Conservation (phyloP, 2,113 vertebrate genomes). For the Plecturocebus donacophilus region DNA sequence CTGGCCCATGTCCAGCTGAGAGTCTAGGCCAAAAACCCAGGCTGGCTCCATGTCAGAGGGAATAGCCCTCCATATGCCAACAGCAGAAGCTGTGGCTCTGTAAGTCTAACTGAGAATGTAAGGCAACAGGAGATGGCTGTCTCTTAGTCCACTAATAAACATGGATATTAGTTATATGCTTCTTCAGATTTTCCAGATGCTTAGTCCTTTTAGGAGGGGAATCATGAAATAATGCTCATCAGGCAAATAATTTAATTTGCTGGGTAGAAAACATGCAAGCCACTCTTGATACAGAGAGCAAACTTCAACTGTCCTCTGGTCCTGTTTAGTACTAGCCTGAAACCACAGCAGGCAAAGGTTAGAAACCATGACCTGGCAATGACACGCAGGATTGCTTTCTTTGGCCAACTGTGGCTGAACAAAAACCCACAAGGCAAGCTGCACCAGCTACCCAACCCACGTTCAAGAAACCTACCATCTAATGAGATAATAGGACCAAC, state of each 20-base stretch:
- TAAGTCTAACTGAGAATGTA: background rate
- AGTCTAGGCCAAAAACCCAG: background rate
- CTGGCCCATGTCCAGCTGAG: background rate
- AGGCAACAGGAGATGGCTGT: background rate
- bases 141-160: background rate
- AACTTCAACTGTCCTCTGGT: constrained; percentile 14
- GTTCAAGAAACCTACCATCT: background rate
- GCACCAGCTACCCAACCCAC: background rate
- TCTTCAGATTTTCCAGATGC: background rate
- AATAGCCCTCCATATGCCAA: background rate
- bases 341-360: constrained; percentile 26
- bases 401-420: background rate
- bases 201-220: background rate
- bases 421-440: background rate
- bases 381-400: background rate
- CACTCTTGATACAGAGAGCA: background rate
- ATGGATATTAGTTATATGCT: background rate
- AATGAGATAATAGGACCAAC: background rate
- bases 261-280: background rate
- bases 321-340: background rate
- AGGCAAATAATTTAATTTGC: background rate
- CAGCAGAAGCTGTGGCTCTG: background rate
- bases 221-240: background rate
- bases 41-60: background rate
- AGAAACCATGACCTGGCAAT: constrained; percentile 20